These are phyloP conservation scores for Sebastes aleutianus DNA, from an alignment of 2,797 vertebrate genomes.

Conservation along the genomic window DNA sequence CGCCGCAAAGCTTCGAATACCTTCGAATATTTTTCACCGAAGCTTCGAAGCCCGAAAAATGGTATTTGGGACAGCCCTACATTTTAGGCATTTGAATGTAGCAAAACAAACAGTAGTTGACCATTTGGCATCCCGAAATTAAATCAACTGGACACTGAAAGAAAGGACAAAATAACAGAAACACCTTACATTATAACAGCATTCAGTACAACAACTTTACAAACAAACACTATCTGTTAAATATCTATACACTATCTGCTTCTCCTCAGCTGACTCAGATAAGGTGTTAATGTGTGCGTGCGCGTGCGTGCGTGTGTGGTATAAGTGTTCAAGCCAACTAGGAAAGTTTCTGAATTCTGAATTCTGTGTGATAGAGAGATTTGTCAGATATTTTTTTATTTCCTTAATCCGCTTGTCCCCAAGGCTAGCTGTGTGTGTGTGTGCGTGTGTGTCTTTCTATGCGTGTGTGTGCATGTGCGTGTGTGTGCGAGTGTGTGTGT, in stretches of 20 bases:
- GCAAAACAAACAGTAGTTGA: not conserved
- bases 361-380: slow-evolving; percentile 64
- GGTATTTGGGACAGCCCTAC: too few relatives aligned
- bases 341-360: slow-evolving; percentile 59
- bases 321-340: slow-evolving; percentile 31
- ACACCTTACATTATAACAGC: not conserved
- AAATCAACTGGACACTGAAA: not conserved
- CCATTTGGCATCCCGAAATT: not conserved
- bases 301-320: not conserved
- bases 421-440: slow-evolving; percentile 33
- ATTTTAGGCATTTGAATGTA: not conserved
- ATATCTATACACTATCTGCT: too few relatives aligned
- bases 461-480: not conserved
- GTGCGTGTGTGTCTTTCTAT: slow-evolving; percentile 31
- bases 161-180: not conserved
- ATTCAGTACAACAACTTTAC: not conserved
- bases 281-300: slow-evolving; percentile 31
- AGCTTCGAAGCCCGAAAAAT: too few relatives aligned
- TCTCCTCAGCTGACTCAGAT: slow-evolving; percentile 12
- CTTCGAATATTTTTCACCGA: too few relatives aligned
- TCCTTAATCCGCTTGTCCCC: slow-evolving; percentile 72
- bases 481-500: not conserved
- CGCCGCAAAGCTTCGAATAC: too few relatives aligned
- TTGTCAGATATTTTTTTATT: slow-evolving; percentile 57
- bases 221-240: not conserved